Evolutionary conservation across 2,888 invertebrate species (phyloP), one percentile per base, ranked within the genome.

Genomic region (Cataglyphis rosenhaueri): DNA sequence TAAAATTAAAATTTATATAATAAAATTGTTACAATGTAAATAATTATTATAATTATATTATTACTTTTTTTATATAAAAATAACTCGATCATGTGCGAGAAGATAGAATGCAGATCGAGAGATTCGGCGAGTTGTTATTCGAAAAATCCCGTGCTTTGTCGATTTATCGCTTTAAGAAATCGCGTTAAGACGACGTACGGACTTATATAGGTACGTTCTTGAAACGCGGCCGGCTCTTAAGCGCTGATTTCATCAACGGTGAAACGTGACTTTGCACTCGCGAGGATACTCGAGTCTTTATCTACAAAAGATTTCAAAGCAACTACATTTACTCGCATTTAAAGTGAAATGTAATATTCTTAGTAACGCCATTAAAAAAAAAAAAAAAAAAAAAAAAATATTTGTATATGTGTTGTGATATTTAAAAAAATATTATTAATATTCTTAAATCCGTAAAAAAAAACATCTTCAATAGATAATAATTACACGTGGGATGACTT

Each of bases 221-320:
- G 78, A 78, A 70, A 32, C 41, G 78, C 71, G 71, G 59, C 59
- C 71, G 41, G 48, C 44, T 29, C 44, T 70, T 59, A 59, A 78
- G 59, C 59, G 44, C 68, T 78, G 78, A 78, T 78, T 78, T 78
- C 78, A 70, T 70, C 78, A 70, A 78, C 59, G 44, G 4, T 32
- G 32, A 44, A 70, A 78, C 78, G 78, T 78, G 78, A 78, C 78
- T 78, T 44, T 44, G 78, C 78, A 78, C 59, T 41, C 25, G 21
- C 44, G 44, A 70, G 15, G 41, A 70, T 35, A n/a, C 76, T 68
- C 12, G 10, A 12, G 57, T 59, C 32, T 78, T 78, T 78, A 70
- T 78, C 78, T 10, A 44, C 59, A 41, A 70, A 70, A 78, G 21
- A 59, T 44, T 57, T 35, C 57, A 4, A 10, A 15, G 29, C 9